phyloP scores from a whole-genome alignment of 2,888 invertebrate genomes.

The Polydrusus tereticollis region DNA sequence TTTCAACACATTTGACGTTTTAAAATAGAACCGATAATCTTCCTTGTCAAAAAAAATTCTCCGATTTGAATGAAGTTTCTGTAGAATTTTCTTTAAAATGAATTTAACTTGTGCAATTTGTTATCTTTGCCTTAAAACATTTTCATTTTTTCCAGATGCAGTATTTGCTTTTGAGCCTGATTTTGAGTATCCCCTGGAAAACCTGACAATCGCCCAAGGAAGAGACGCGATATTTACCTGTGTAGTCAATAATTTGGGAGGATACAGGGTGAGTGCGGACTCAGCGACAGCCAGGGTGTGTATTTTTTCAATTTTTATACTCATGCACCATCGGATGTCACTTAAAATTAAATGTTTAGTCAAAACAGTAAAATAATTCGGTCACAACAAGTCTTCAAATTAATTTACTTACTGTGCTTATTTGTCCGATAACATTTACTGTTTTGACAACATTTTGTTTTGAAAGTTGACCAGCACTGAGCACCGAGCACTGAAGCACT shows the following conservation, averaged over 20 bases:
- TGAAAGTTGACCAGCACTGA: slow-evolving; percentile 12
- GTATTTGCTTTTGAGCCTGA: slow-evolving; percentile 83
- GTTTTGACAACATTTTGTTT: slow-evolving; percentile 36
- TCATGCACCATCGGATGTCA: slow-evolving; percentile 57
- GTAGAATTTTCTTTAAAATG: too few relatives aligned
- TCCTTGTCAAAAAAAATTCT: too few relatives aligned
- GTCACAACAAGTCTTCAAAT: neutral
- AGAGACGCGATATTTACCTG: slow-evolving; percentile 88
- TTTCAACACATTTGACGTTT: too few relatives aligned
- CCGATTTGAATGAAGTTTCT: too few relatives aligned
- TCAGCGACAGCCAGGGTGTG: slow-evolving; percentile 88
- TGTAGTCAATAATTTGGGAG: slow-evolving; percentile 85
- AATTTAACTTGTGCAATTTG: too few relatives aligned
- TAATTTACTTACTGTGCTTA: neutral
- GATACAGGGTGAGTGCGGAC: slow-evolving; percentile 93
- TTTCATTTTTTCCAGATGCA: slow-evolving; percentile 68
- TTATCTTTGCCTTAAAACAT: too few relatives aligned
- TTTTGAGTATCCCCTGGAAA: slow-evolving; percentile 84
- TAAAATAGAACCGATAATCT: too few relatives aligned
- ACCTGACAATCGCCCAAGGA: slow-evolving; percentile 86
- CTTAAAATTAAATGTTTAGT: slow-evolving; percentile 51
- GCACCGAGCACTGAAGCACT: slow-evolving; percentile 44
- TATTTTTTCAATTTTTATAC: slow-evolving; percentile 67
- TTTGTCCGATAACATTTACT: neutral
- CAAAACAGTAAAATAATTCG: slow-evolving; percentile 25